A percentile compares a stretch with the other conserved stretches of the same genome.
Evolutionary conservation across 2,888 invertebrate species (phyloP).

Genomic region (Glyphotaelius pellucidus): DNA sequence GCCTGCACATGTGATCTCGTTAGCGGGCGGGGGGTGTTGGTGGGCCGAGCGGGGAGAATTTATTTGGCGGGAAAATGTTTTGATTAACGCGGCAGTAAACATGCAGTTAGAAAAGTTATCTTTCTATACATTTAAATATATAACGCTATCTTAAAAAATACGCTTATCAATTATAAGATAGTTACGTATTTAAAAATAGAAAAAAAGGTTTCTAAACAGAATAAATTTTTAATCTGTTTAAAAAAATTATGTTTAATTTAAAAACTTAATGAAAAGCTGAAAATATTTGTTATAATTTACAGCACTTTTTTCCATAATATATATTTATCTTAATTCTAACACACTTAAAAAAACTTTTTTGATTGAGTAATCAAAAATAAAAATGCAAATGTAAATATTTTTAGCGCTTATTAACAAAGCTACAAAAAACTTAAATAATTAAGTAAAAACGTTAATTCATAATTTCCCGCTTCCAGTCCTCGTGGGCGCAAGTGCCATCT

Average conservation of each 20-base stretch:
- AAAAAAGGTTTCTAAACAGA: no score
- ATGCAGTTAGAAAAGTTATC: neutral
- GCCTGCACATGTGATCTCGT: slow-evolving; percentile 5
- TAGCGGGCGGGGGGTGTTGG: neutral
- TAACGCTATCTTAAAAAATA: neutral
- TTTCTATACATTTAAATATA: neutral
- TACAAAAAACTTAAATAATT: neutral
- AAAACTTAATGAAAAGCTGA: no score
- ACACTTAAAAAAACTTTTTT: neutral
- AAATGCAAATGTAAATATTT: neutral
- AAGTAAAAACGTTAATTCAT: neutral
- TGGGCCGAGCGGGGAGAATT: neutral
- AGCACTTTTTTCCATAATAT: neutral
- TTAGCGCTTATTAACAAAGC: neutral
- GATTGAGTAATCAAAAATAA: no score
- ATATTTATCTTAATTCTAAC: neutral
- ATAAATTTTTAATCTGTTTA: no score
- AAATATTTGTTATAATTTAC: no score
- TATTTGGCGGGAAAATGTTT: neutral
- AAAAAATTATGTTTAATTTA: no score
- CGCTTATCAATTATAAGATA: neutral
- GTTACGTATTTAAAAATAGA: no score
- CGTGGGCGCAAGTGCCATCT: neutral
- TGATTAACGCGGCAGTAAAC: neutral
- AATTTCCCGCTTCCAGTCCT: neutral